Base-by-base conservation (phyloP, 2,113 vertebrate species). In the Nesogale talazaci region DNA sequence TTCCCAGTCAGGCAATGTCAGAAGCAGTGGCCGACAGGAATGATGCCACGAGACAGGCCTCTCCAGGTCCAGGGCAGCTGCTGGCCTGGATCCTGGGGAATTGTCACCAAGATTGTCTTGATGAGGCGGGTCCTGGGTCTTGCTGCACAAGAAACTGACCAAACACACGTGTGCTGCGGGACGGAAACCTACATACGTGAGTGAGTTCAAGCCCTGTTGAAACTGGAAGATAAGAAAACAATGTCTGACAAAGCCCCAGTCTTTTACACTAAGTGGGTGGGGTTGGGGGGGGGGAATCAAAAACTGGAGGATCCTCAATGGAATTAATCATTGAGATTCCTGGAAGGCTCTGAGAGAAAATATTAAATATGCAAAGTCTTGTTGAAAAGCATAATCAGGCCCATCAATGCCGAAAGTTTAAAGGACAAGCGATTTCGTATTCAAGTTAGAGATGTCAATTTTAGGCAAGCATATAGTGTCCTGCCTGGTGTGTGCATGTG, bases 291-390 rank as follows among this genome's bases (percentile, higher is more conserved):
- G 94, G 95, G 96, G 94, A 97, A 94, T 10, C 14, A 96, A 92
- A 97, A 88, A 97, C 96, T 93, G 96, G 96, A 97, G 97, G 97
- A 98, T 97, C 96, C 91, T 86, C 93, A 78, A 94, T 87, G 96
- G 95, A 97, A 97, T 98, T 98, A 98, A 98, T 97, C 97, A 98
- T 95, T 98, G 97, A 97, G 96, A 97, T 90, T 97, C 97, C 74
- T 97, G 97, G 97, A 98, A 98, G 97, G 97, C 96, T 97, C 97
- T 97, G 96, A 97, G 97, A 96, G 97, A 96, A 97, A 98, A 97
- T 97, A 98, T 97, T 97, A 98, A 97, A 97, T 97, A 98, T 97
- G 98, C 94, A 98, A 98, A 98, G 97, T 98, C 97, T 97, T 97
- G 96, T 97, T 97, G 96, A 98, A 98, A 98, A 98, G 97, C 96